Conservation (phyloP, 30 jellyfish, hydroid and myxozoan species). For the Euphysa ruthae region DNA sequence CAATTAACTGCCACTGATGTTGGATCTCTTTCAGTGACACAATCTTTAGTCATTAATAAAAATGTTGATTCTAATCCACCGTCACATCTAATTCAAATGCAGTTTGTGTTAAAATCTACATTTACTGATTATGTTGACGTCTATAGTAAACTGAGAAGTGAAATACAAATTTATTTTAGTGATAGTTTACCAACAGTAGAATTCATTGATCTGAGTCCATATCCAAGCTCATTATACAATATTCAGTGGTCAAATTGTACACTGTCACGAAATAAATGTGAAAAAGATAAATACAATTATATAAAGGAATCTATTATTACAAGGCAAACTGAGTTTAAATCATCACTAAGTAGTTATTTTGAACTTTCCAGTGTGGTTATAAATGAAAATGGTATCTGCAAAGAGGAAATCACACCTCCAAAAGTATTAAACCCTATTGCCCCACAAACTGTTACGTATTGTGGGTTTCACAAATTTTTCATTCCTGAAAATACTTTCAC, state of each 20-base stretch:
- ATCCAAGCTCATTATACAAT: slow-evolving; percentile 9
- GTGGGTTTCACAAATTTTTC: slow-evolving; percentile 43
- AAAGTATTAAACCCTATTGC: slow-evolving; percentile 49
- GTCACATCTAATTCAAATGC: slow-evolving; percentile 17
- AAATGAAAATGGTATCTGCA: slow-evolving; percentile 37
- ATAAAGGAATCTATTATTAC: slow-evolving; percentile 19
- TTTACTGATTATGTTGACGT: slow-evolving; percentile 9
- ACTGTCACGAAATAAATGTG: slow-evolving; percentile 41
- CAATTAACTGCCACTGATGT: slow-evolving; percentile 50
- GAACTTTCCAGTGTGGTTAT: slow-evolving; percentile 1
- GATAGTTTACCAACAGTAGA: slow-evolving; percentile 23
- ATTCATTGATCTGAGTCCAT: slow-evolving; percentile 9
- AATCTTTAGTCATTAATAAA: slow-evolving; percentile 4
- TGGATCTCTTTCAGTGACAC: slow-evolving; percentile 13
- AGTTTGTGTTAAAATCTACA: neutral
- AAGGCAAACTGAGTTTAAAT: slow-evolving; percentile 15
- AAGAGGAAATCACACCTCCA: slow-evolving; percentile 38
- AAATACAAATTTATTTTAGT: slow-evolving; percentile 26
- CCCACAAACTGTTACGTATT: slow-evolving; percentile 28
- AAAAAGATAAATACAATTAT: neutral
- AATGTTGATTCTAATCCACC: neutral
- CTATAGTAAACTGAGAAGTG: slow-evolving; percentile 33
- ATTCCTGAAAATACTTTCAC: slow-evolving; percentile 71
- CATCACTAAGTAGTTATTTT: slow-evolving; percentile 22
- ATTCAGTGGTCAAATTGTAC: slow-evolving; percentile 79